phyloP scores from a whole-genome alignment of 2,888 invertebrate genomes.

The Lasioglossum malachurum region DNA sequence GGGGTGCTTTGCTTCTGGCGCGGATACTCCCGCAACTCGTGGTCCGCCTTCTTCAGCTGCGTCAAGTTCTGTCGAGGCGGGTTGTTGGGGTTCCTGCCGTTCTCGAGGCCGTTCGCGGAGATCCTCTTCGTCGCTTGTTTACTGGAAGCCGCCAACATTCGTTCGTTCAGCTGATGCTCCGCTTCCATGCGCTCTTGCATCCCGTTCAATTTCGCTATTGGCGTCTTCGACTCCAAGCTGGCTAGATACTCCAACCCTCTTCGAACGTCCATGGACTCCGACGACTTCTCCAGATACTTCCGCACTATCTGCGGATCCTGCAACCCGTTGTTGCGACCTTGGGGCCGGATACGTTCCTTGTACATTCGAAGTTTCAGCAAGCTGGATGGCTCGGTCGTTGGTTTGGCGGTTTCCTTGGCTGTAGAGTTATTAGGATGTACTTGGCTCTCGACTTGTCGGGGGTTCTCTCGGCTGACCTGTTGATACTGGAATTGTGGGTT shows the following conservation, averaged over 20 bases:
- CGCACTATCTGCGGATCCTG: constrained; percentile 74
- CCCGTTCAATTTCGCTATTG: constrained; percentile 71
- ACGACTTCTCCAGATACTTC: constrained; percentile 67
- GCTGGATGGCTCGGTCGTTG: constrained; percentile 69
- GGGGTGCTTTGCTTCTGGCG: constrained; percentile 50
- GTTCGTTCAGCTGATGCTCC: constrained; percentile 32
- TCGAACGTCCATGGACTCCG: constrained; percentile 50
- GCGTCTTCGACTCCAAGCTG: constrained; percentile 62
- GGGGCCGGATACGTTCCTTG: constrained; percentile 70
- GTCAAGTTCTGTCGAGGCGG: constrained; percentile 48
- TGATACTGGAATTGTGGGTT: constrained; percentile 23
- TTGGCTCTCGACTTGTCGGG: constrained; percentile 5
- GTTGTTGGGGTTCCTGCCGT: constrained; percentile 73
- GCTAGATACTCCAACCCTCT: constrained; percentile 72
- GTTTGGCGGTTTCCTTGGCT: neutral
- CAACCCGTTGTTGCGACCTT: constrained; percentile 79
- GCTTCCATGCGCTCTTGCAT: constrained; percentile 68
- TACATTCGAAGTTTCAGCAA: constrained; percentile 75
- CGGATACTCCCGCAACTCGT: constrained; percentile 64
- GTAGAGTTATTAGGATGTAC: neutral
- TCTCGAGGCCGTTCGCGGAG: constrained; percentile 77
- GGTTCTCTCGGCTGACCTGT: constrained; percentile 17
- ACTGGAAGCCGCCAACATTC: neutral
- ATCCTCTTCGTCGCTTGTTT: constrained; percentile 37
- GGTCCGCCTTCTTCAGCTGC: constrained; percentile 28